Base-by-base conservation (phyloP, 2,888 invertebrate species). In the Metacarcinus magister region DNA sequence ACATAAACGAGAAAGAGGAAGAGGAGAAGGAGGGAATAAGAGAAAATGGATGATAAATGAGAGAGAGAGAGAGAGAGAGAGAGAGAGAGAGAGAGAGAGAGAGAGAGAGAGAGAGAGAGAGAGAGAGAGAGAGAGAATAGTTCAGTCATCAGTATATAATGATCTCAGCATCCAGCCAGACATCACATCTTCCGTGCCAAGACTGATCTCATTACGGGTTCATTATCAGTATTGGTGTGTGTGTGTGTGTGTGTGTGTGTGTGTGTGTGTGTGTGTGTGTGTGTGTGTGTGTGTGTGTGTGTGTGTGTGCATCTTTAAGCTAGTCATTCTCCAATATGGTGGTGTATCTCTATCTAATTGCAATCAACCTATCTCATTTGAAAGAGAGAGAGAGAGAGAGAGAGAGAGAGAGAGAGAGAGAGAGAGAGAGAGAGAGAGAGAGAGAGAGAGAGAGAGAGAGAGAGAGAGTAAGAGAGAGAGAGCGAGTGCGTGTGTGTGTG, bases 281-380 rank as follows among this genome's bases (percentile, higher is more conserved):
- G 75, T 75, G 75, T 75, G 75, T 75, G 75, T 75, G 75, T 75
- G 75, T 75, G 75, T 75, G 75, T 75, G 75, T 75, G 75, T 75
- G 75, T 75, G 75, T 75, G 75, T 75, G 75, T 75, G 75, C n/a
- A n/a, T 75, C n/a, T 75, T 23, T 75, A n/a, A 75, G 3, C 75
- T n/a, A 28, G n/a, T 16, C 75, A 54, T 75, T 75, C 2, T 75
- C 75, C 75, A 28, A 75, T 28, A 28, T 75, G 23, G n/a, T n/a
- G 8, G n/a, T 75, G 28, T 75, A n/a, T 75, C 75, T n/a, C 75
- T 28, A 7, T 75, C 54, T 54, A 13, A 54, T 13, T 54, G 10
- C 19, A 16, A 19, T 10, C 8, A 13, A 2, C 54, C 54, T 54
- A 16, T 54, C 16, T 54, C 54, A 54, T 54, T 54, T 54, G 16